phyloP scores from a whole-genome alignment of 2,888 invertebrate genomes.

The Anagyrus pseudococci region DNA sequence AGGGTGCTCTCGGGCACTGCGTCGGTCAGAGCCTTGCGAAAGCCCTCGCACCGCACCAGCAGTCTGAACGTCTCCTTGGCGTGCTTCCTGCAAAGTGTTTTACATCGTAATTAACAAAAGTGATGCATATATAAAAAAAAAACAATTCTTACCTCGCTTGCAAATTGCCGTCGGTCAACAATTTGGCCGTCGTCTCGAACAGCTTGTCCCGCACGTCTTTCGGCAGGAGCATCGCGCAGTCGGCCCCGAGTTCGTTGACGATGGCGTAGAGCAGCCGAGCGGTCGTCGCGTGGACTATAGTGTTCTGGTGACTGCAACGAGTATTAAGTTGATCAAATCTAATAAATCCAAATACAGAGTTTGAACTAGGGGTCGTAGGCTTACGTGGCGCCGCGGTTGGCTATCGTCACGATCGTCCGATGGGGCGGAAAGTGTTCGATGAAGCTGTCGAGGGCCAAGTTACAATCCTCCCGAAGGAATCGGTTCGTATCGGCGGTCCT shows the following conservation, averaged over 20 bases:
- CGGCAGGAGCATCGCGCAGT: slow-evolving; percentile 74
- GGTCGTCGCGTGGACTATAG: slow-evolving; percentile 83
- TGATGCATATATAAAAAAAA: background rate
- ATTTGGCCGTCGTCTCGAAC: slow-evolving; percentile 80
- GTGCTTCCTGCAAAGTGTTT: slow-evolving; percentile 65
- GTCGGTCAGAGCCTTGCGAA: slow-evolving; percentile 78
- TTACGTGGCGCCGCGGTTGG: slow-evolving; percentile 72
- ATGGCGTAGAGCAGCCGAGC: slow-evolving; percentile 78
- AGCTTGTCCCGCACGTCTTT: slow-evolving; percentile 82
- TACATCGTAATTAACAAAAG: background rate
- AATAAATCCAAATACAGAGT: background rate
- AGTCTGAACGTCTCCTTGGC: slow-evolving; percentile 80
- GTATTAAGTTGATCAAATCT: slow-evolving; percentile 2
- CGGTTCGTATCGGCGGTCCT: slow-evolving; percentile 93
- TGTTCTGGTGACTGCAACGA: slow-evolving; percentile 78
- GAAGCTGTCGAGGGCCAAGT: slow-evolving; percentile 81
- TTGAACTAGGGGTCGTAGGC: slow-evolving; percentile 17
- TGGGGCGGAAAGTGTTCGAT: slow-evolving; percentile 76
- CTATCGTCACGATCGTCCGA: slow-evolving; percentile 72
- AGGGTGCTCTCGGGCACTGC: slow-evolving; percentile 80
- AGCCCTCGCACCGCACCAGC: slow-evolving; percentile 76
- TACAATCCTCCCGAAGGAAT: slow-evolving; percentile 90
- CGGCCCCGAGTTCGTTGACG: slow-evolving; percentile 77
- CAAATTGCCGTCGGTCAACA: slow-evolving; percentile 84
- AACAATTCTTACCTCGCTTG: slow-evolving; percentile 73